Evolutionary conservation across 2,888 invertebrate species (phyloP).

Genomic region (Rhagophthalmus giganteus): DNA sequence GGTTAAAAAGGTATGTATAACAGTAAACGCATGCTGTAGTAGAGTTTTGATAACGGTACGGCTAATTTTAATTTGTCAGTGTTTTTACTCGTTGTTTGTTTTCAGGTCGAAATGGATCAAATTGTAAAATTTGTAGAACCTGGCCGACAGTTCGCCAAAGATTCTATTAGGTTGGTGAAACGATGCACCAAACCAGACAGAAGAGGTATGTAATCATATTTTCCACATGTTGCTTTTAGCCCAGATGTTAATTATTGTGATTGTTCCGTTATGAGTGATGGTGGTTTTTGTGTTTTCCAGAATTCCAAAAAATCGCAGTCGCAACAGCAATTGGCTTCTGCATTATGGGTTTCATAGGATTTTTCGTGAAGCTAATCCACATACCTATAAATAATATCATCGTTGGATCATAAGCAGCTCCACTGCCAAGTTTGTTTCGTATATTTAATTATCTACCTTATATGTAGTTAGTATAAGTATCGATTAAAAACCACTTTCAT

Average conservation of each 20-base stretch:
- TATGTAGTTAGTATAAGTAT: constrained; percentile 18
- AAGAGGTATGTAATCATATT: constrained; percentile 71
- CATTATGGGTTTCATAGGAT: constrained; percentile 99
- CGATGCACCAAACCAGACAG: constrained; percentile 99
- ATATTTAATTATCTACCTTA: constrained; percentile 31
- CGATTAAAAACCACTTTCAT: constrained; percentile 20
- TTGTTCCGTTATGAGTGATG: background rate
- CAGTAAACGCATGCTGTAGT: background rate
- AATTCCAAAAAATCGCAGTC: constrained; percentile 99
- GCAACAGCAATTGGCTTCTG: constrained; percentile 99
- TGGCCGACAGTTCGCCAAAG: constrained; percentile 95
- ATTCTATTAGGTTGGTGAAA: constrained; percentile 96
- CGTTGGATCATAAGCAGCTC: constrained; percentile 71
- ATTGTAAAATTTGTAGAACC: constrained; percentile 93
- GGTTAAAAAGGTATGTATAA: constrained; percentile 5
- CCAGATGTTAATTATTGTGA: constrained; percentile 13
- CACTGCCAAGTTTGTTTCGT: constrained; percentile 25
- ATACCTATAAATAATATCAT: constrained; percentile 98
- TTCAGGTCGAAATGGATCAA: constrained; percentile 83
- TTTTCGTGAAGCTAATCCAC: constrained; percentile 99
- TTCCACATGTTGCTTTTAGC: background rate
- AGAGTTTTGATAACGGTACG: background rate
- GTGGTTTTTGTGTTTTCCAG: constrained; percentile 60
- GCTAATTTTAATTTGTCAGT: background rate
- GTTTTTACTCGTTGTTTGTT: too few relatives aligned